Evolutionary conservation across 64 coral and sea anemone genomes (phyloP), one percentile per base, ranked within the genome.

Genomic region (Cladopsammia gracilis): DNA sequence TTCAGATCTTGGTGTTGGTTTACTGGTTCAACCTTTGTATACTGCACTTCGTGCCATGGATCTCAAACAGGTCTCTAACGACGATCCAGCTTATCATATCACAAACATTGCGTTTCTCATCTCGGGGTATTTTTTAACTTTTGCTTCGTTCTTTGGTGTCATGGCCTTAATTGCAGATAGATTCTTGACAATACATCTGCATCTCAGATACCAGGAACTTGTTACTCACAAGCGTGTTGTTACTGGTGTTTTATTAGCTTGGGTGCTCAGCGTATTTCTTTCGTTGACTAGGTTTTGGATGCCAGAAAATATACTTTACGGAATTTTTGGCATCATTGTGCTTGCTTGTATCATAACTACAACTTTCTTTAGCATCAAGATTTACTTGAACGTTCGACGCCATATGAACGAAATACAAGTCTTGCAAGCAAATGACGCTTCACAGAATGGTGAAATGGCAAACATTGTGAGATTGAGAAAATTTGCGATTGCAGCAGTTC

Each of bases 181-280:
- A 54, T 77, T 77, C 50, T 24, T 77, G 50, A 48, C 75, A 4
- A 56, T 77, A 54, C 48, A 77, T 25, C 75, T 77, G 10, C 75
- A 77, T 56, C 75, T 77, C n/a, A 77, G 75, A 54, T 77, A 77
- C 49, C 48, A 53, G 75, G 48, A 52, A 54, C 50, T 20, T 77
- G 75, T 77, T 20, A 77, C 75, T 24, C 49, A 53, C 75, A 56
- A 22, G 48, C 50, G 75, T 10, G n/a, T 56, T 77, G 75, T 25
- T 54, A 7, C 1, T 54, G 75, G 7, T 2, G 75, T 77, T 9
- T 10, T 77, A 18, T 13, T 18, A 16, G 13, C 53, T 49, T 77
- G 75, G 75, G 19, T 56, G 9, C 22, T 77, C 18, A 77, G 75
- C 50, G 22, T 11, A 6, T 13, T 77, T 77, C 46, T 77, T 54